Evolutionary conservation across 1,140 invertebrate genomes (phyloP).

Genomic region (Musca vetustissima): DNA sequence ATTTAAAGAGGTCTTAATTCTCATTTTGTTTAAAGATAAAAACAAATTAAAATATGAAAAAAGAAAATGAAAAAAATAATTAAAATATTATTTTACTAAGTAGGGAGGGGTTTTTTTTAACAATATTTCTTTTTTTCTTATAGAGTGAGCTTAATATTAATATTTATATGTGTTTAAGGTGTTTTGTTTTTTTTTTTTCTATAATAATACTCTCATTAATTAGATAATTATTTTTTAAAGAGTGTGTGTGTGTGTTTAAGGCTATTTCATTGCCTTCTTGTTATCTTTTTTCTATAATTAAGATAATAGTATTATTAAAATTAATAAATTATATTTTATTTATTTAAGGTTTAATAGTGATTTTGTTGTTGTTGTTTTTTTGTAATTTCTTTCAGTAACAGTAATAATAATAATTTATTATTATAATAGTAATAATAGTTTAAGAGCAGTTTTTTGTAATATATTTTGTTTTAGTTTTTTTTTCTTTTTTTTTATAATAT

Average conservation of each 20-base stretch:
- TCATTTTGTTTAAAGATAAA: neutral
- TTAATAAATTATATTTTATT: neutral
- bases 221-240: neutral
- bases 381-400: conserved; percentile 25
- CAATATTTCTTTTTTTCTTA: no score
- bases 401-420: neutral
- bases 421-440: conserved; percentile 8
- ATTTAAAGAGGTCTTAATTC: conserved; percentile 18
- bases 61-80: neutral
- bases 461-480: conserved; percentile 13
- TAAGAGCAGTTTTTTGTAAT: conserved; percentile 7
- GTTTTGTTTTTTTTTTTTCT: no score
- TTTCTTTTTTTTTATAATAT: no score
- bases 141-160: no score
- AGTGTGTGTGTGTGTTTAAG: no score
- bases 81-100: no score
- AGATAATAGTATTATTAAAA: no score
- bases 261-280: no score
- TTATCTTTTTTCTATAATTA: no score
- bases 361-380: conserved; percentile 26
- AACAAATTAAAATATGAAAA: no score
- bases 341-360: conserved; percentile 8
- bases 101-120: no score
- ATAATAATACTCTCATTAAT: conserved; percentile 1
- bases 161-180: no score